Conservation (phyloP, 2,888 invertebrate genomes). For the Hanleya hanleyi region DNA sequence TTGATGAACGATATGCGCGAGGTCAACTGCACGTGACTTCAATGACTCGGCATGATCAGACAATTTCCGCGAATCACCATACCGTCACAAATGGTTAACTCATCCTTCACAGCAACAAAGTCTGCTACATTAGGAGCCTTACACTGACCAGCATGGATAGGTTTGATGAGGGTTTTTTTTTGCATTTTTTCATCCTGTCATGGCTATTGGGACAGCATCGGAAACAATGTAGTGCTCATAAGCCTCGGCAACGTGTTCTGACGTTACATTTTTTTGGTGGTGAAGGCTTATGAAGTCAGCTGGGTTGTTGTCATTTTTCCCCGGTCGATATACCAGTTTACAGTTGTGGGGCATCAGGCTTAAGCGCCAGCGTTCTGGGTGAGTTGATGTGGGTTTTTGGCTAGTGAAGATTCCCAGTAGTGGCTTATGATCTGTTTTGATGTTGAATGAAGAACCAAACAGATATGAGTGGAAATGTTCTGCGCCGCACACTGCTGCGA, state of each 20-base stretch:
- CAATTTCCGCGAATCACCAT: neutral
- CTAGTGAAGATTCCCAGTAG: constrained; percentile 48
- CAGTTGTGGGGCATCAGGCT: constrained; percentile 16
- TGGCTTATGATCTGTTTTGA: constrained; percentile 58
- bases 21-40: constrained; percentile 20
- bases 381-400: constrained; percentile 42
- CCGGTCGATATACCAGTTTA: constrained; percentile 18
- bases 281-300: constrained; percentile 27
- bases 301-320: constrained; percentile 23
- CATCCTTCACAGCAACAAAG: neutral
- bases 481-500: constrained; percentile 50
- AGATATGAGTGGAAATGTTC: constrained; percentile 57
- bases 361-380: constrained; percentile 20
- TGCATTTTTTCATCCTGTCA: constrained; percentile 35
- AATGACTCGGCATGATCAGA: constrained; percentile 22
- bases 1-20: constrained; percentile 37
- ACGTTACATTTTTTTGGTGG: neutral
- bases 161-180: neutral
- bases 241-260: constrained; percentile 33
- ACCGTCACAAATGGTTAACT: neutral
- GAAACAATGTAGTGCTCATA: constrained; percentile 26
- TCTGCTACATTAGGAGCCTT: neutral
- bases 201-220: constrained; percentile 36
- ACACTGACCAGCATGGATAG: neutral
- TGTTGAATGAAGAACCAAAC: constrained; percentile 43